These are phyloP conservation scores for Cryptus armator DNA, from an alignment of 2,888 invertebrate species.

Conservation along the genomic window DNA sequence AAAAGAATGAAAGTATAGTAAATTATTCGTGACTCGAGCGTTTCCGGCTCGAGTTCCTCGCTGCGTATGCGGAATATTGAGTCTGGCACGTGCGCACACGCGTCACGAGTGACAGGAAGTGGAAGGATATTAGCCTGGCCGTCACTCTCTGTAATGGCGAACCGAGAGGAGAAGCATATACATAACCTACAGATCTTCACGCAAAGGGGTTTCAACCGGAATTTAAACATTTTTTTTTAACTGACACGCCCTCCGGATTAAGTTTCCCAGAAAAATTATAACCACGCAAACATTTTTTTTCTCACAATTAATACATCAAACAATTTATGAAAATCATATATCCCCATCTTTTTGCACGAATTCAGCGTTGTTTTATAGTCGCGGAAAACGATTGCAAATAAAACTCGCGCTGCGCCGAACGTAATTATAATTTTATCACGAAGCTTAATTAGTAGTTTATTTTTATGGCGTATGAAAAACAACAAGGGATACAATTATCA, in stretches of 20 bases:
- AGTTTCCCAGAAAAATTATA: too few species aligned
- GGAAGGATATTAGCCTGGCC: constrained; percentile 82
- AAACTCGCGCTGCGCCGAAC: too few species aligned
- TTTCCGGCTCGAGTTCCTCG: constrained; percentile 46
- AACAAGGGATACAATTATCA: too few species aligned
- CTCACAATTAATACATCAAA: too few species aligned
- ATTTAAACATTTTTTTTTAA: neutral
- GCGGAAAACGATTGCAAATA: too few species aligned
- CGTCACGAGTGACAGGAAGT: constrained; percentile 79
- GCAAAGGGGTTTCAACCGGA: neutral
- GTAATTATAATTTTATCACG: too few species aligned
- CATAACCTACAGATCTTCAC: neutral
- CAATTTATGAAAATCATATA: too few species aligned
- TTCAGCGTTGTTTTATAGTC: too few species aligned
- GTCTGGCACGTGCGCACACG: constrained; percentile 68
- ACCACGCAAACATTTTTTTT: too few species aligned
- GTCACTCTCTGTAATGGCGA: constrained; percentile 77
- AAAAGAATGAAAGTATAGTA: constrained; percentile 66
- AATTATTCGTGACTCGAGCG: constrained; percentile 55
- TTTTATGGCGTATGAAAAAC: too few species aligned
- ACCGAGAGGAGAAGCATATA: constrained; percentile 60
- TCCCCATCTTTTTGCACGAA: too few species aligned
- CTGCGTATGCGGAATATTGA: constrained; percentile 40
- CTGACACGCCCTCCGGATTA: neutral
- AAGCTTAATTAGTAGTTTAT: too few species aligned